Conservation (phyloP, 2,797 vertebrate genomes). For the Enteromius thamalakanensis region DNA sequence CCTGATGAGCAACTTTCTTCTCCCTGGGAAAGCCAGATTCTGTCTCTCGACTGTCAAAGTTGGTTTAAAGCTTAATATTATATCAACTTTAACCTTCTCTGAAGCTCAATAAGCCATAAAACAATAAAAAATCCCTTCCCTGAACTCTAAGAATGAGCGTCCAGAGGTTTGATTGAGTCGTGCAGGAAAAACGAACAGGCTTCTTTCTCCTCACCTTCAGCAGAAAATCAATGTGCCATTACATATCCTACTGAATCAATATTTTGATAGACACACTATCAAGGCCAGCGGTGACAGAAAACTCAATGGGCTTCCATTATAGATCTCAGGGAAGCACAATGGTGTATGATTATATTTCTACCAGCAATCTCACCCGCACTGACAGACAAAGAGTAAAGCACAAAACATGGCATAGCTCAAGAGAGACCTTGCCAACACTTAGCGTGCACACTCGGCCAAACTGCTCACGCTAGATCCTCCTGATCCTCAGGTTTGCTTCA, state of each 20-base stretch:
- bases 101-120: conserved; percentile 23
- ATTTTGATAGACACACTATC: conserved; percentile 44
- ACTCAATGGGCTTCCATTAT: conserved; percentile 37
- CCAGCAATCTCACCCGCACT: conserved; percentile 2
- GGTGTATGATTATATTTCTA: conserved; percentile 49
- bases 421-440: conserved; percentile 36
- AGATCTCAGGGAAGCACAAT: conserved; percentile 45
- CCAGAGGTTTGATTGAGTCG: conserved; percentile 25
- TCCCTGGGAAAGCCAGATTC: not conserved
- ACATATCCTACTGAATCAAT: conserved; percentile 41
- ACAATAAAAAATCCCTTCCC: conserved; percentile 31
- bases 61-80: conserved; percentile 29
- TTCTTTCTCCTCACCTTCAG: conserved; percentile 39
- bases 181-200: not conserved
- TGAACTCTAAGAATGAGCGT: conserved; percentile 14
- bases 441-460: conserved; percentile 39
- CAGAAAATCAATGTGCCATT: conserved; percentile 48
- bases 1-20: not conserved
- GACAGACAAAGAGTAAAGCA: conserved; percentile 42
- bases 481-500: not conserved
- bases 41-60: conserved; percentile 8
- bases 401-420: conserved; percentile 37
- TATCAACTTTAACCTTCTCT: conserved; percentile 11
- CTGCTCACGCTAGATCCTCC: conserved; percentile 45
- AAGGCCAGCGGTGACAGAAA: conserved; percentile 38